These are phyloP conservation scores for Scolopax bukidnonensis DNA, from an alignment of 2,797 vertebrate species.

Conservation along the genomic window DNA sequence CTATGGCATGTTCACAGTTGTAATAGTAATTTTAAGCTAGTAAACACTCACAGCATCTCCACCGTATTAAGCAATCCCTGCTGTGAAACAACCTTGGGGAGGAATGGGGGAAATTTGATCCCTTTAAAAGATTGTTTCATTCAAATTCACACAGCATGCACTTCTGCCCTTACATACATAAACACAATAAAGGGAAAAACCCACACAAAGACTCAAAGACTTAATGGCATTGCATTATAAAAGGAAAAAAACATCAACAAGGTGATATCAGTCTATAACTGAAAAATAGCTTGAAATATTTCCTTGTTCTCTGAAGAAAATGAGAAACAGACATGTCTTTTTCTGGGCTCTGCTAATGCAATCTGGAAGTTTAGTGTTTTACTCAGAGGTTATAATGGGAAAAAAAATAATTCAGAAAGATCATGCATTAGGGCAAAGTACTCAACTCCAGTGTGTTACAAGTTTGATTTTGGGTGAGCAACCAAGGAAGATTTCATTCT, in stretches of 20 bases:
- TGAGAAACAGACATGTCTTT: background rate
- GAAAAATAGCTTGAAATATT: background rate
- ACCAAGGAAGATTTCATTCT: background rate
- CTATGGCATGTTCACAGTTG: background rate
- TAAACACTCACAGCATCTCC: background rate
- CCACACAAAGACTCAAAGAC: background rate
- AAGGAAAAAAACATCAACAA: constrained; percentile 2
- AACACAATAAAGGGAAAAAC: background rate
- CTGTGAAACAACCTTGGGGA: background rate
- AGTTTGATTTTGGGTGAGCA: background rate
- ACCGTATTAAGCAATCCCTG: background rate
- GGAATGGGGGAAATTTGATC: background rate
- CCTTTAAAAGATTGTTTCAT: background rate
- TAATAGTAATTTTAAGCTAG: background rate
- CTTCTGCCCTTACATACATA: background rate
- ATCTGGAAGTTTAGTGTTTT: background rate
- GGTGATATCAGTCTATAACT: background rate
- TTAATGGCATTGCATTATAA: background rate
- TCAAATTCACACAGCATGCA: background rate
- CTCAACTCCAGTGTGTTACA: background rate
- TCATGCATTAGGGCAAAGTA: background rate
- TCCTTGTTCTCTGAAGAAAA: background rate
- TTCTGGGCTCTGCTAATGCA: background rate
- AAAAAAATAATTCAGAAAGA: background rate
- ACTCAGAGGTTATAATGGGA: background rate